A percentile compares a stretch with the other conserved stretches of the same genome.
phyloP scores from a whole-genome alignment of 2,888 invertebrate species.

The Stegana nigrithorax region DNA sequence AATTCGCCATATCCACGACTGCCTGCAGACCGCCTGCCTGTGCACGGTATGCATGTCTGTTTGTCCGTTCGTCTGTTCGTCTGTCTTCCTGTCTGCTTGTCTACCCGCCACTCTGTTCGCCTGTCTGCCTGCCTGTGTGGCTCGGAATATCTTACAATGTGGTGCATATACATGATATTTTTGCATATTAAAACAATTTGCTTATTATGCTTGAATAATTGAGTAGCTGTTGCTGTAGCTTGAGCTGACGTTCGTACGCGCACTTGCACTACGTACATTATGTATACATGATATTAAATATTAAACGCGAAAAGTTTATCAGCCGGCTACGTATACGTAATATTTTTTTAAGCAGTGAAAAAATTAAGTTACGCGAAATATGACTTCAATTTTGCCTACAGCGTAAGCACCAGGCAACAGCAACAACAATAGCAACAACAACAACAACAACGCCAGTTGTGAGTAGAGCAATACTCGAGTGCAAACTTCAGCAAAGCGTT shows the following conservation, averaged over 20 bases:
- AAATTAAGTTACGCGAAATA: slow-evolving; percentile 6
- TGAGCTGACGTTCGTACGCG: too few species aligned
- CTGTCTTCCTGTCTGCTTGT: slow-evolving; percentile 36
- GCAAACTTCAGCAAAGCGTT: slow-evolving; percentile 60
- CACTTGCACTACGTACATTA: too few species aligned
- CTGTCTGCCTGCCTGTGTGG: slow-evolving; percentile 51
- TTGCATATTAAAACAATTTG: slow-evolving; percentile 62
- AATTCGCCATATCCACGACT: background rate
- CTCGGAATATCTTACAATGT: too few species aligned
- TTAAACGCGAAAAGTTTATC: background rate
- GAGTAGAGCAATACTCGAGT: slow-evolving; percentile 37
- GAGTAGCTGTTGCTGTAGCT: slow-evolving; percentile 37
- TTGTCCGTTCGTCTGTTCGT: slow-evolving; percentile 29
- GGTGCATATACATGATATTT: slow-evolving; percentile 55
- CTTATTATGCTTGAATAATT: slow-evolving; percentile 61
- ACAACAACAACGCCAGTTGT: slow-evolving; percentile 21
- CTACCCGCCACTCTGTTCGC: slow-evolving; percentile 34
- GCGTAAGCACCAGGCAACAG: too few species aligned
- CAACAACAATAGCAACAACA: background rate
- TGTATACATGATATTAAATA: slow-evolving; percentile 14
- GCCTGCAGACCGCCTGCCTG: background rate
- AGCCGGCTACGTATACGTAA: slow-evolving; percentile 54
- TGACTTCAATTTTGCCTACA: too few species aligned
- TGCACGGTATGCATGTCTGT: slow-evolving; percentile 23
- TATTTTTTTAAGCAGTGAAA: slow-evolving; percentile 33